Conservation (phyloP, 30 jellyfish, hydroid and myxozoan genomes). For the Mastigias papua region DNA sequence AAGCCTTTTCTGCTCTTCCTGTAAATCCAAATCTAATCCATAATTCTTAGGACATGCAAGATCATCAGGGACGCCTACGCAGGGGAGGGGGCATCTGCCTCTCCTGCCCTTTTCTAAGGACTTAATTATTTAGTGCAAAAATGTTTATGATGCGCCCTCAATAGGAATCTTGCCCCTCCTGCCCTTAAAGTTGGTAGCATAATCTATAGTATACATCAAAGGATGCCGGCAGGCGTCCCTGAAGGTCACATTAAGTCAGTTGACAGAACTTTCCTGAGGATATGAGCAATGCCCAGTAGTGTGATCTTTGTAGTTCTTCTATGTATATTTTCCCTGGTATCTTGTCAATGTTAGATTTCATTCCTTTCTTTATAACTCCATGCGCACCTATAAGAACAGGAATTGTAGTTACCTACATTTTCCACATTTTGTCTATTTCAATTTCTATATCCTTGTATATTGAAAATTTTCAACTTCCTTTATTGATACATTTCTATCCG, state of each 20-base stretch:
- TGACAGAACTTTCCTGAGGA: conserved; percentile 24
- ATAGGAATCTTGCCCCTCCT: too few relatives aligned
- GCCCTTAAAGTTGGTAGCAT: too few relatives aligned
- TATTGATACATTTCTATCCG: conserved; percentile 24
- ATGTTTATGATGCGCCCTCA: too few relatives aligned
- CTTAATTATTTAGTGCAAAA: too few relatives aligned
- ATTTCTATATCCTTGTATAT: background rate
- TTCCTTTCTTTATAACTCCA: conserved; percentile 30
- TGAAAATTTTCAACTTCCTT: background rate
- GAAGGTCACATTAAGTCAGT: too few relatives aligned
- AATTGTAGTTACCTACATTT: background rate
- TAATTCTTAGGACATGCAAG: background rate
- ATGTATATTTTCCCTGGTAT: conserved; percentile 17
- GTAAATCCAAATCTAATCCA: background rate
- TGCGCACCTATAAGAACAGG: conserved; percentile 4
- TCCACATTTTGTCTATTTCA: background rate
- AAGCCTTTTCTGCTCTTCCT: background rate
- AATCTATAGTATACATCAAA: too few relatives aligned
- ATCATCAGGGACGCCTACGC: too few relatives aligned
- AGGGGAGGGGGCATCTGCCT: too few relatives aligned
- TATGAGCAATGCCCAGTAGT: conserved; percentile 14
- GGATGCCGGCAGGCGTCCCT: too few relatives aligned
- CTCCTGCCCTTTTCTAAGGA: too few relatives aligned
- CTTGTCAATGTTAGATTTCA: conserved; percentile 11
- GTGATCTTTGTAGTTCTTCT: conserved; percentile 25